A percentile compares a stretch with the other conserved stretches of the same genome.
Evolutionary conservation across 2,797 vertebrate genomes (phyloP).

Genomic region (Rhinophrynus dorsalis): DNA sequence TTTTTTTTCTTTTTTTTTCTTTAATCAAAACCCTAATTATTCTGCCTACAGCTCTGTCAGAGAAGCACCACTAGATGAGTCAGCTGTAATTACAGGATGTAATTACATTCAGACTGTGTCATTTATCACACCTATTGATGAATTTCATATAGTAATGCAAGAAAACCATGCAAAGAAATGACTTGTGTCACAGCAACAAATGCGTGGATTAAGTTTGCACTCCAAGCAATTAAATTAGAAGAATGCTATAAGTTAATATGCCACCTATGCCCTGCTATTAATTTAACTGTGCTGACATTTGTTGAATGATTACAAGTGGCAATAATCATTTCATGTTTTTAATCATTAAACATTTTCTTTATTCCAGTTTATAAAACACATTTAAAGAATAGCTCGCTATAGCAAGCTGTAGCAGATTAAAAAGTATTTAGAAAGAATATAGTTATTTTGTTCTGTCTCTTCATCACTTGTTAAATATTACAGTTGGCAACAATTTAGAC

Average conservation of each 20-base stretch:
- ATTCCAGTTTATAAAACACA: too few relatives aligned
- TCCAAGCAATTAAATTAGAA: conserved; percentile 24
- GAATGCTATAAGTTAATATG: conserved; percentile 11
- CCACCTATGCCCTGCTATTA: conserved; percentile 3
- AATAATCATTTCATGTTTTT: not conserved
- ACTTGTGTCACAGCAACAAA: conserved; percentile 44
- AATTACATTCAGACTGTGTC: conserved; percentile 63
- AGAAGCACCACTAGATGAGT: conserved; percentile 52
- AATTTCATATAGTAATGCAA: conserved; percentile 56
- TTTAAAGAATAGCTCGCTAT: too few relatives aligned
- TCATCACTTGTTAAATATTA: too few relatives aligned
- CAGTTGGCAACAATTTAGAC: too few relatives aligned
- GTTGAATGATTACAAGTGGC: not conserved
- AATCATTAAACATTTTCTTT: too few relatives aligned
- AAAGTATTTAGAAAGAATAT: too few relatives aligned
- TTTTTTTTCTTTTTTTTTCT: conserved; percentile 40
- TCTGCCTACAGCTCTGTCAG: conserved; percentile 52
- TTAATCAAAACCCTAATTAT: conserved; percentile 49
- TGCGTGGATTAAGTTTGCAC: conserved; percentile 23
- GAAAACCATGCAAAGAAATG: conserved; percentile 43
- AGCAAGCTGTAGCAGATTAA: too few relatives aligned
- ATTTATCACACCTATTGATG: conserved; percentile 57
- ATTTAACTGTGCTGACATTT: conserved; percentile 6
- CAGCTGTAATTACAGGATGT: conserved; percentile 66
- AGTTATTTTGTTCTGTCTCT: too few relatives aligned